Evolutionary conservation across 1,140 invertebrate genomes (phyloP), one percentile per base, ranked within the genome.

Genomic region (Tetramorium alpestre): DNA sequence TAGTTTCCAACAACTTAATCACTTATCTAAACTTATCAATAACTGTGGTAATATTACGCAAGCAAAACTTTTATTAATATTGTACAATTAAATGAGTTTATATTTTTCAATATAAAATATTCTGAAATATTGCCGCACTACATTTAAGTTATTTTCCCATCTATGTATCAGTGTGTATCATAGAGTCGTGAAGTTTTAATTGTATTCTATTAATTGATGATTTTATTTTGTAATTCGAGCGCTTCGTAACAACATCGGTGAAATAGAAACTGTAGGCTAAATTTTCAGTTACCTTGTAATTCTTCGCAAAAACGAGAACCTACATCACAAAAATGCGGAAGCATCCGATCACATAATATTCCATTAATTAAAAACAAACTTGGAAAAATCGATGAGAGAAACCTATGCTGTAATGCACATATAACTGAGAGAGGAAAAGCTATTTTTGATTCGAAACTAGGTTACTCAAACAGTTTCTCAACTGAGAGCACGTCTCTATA

Each of bases 391-490:
- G 11, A 67, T 8, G 25, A 44, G 25, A 47, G 58, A 80, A 81
- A 70, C 16, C 33, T 22, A 18, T 51, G 8, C 33, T 62, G 11
- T 10, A 51, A 44, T 60, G 56, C 58, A 44, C 22, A 47, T 33
- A 67, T 11, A 73, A 87, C 73, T 25, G 28, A 41, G 64, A 58
- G 70, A 76, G 6, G 44, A 56, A 80, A 8, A 22, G 56, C 73
- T 92, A 92, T 92, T 92, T 90, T 89, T 77, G 80, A 91, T 81
- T 87, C 69, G 60, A 86, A 92, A 91, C 77, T 92, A 87, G 91
- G 89, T 92, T 92, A 90, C 47, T 65, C 82, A 90, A 92, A 92
- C 89, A 89, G 62, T 41, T 73, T 81, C 28, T 41, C 5, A 56
- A 75, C 41, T 28, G 67, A 73, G 28, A 47, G 49, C 41, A 60